phyloP scores from a whole-genome alignment of 2,113 vertebrate species.

The Rynchops niger region DNA sequence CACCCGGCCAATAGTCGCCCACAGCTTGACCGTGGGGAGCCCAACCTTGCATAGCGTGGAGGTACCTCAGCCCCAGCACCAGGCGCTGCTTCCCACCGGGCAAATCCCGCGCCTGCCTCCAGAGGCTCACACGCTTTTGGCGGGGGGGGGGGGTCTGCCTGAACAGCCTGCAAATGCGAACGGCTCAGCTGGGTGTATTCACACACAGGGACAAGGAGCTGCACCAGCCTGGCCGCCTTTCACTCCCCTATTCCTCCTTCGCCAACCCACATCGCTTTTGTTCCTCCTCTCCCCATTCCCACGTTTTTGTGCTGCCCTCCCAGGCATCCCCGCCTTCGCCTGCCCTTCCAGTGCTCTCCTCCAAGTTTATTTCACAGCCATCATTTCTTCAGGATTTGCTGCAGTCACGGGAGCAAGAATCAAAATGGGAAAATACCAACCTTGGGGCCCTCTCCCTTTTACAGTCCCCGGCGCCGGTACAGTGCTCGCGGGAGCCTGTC shows the following conservation, averaged over 20 bases:
- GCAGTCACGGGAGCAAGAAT: background rate
- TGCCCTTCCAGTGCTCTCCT: background rate
- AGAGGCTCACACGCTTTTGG: background rate
- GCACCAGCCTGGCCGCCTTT: conserved; percentile 16
- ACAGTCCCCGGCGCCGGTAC: background rate
- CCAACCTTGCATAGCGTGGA: fast-evolving
- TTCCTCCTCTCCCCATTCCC: conserved; percentile 26
- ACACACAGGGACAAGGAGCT: conserved; percentile 20
- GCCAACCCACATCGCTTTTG: conserved; percentile 36
- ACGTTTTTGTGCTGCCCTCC: conserved; percentile 28
- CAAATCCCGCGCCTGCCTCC: background rate
- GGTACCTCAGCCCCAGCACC: background rate
- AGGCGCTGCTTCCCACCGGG: background rate
- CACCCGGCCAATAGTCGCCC: fast-evolving
- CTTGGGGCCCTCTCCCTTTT: conserved; percentile 8
- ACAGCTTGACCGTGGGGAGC: background rate
- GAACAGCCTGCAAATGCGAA: conserved; percentile 32
- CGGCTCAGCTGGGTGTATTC: conserved; percentile 48
- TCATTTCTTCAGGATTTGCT: background rate
- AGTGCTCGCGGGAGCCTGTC: background rate
- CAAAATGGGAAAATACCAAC: background rate
- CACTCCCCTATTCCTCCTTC: conserved; percentile 15
- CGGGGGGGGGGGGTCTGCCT: background rate
- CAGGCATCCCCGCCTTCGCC: background rate
- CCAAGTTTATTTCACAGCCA: conserved; percentile 15